These are phyloP conservation scores for Tinea pellionella DNA, from an alignment of 2,888 invertebrate genomes.

Conservation along the genomic window DNA sequence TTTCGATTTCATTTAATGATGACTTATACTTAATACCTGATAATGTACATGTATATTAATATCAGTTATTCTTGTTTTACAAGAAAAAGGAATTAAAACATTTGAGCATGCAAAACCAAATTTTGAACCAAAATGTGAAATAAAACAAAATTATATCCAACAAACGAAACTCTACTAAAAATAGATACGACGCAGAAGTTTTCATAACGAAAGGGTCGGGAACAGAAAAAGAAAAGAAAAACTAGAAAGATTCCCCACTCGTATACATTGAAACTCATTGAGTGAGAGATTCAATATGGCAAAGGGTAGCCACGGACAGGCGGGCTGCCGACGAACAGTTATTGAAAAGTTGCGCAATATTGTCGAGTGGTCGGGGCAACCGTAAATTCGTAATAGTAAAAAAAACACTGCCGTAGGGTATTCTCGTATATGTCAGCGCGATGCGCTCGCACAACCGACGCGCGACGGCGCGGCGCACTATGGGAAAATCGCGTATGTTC, in stretches of 20 bases:
- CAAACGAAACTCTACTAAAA: slow-evolving; percentile 1
- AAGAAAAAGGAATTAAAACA: neutral
- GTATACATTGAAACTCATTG: slow-evolving; percentile 34
- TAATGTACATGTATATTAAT: slow-evolving; percentile 25
- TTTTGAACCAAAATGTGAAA: neutral
- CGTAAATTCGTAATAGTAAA: slow-evolving; percentile 66
- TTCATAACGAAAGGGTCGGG: slow-evolving; percentile 13
- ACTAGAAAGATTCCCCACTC: slow-evolving; percentile 13
- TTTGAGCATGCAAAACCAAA: neutral
- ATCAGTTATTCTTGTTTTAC: neutral
- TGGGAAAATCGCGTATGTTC: no score
- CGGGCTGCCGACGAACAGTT: slow-evolving; percentile 47
- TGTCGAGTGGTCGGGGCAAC: slow-evolving; percentile 58
- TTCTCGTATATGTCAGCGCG: slow-evolving; percentile 23
- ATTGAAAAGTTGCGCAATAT: slow-evolving; percentile 70
- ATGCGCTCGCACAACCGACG: slow-evolving; percentile 42
- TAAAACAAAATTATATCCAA: neutral
- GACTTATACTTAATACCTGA: slow-evolving; percentile 81
- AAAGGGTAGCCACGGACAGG: slow-evolving; percentile 26
- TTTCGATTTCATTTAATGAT: slow-evolving; percentile 82
- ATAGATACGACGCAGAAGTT: slow-evolving; percentile 4
- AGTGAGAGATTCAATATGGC: slow-evolving; percentile 59
- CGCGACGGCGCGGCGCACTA: no score
- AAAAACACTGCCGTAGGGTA: slow-evolving; percentile 39
- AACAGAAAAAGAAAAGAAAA: slow-evolving; percentile 12